Conservation (phyloP, 2,797 vertebrate species). For the Garrulus glandarius region DNA sequence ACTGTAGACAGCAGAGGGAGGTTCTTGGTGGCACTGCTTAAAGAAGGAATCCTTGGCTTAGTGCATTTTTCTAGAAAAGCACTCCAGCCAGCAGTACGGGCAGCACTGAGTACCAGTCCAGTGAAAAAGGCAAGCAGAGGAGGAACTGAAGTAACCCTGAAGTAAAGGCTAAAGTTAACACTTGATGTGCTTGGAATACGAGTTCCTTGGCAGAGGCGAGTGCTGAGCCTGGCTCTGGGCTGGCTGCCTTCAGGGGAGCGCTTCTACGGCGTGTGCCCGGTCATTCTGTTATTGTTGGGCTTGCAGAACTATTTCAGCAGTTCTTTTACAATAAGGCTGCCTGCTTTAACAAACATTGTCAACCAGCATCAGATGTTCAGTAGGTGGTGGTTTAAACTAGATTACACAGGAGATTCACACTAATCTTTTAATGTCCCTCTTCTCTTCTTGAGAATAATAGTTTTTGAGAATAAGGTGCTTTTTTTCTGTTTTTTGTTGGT, state of each 20-base stretch:
- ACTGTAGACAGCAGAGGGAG: neutral
- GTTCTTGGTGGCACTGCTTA: neutral
- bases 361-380: neutral
- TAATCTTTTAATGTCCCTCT: slow-evolving; percentile 40
- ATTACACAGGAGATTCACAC: slow-evolving; percentile 49
- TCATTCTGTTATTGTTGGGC: neutral
- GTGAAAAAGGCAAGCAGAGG: neutral
- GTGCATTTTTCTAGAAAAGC: neutral
- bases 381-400: slow-evolving; percentile 56
- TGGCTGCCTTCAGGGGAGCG: neutral
- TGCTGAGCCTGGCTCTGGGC: neutral
- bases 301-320: neutral
- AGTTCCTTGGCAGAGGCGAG: neutral
- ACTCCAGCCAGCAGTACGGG: neutral
- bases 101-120: neutral
- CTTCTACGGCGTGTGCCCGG: neutral
- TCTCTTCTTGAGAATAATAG: slow-evolving; percentile 34
- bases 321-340: neutral
- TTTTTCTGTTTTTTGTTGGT: slow-evolving; percentile 26
- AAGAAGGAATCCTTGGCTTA: neutral
- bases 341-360: neutral
- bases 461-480: slow-evolving; percentile 43
- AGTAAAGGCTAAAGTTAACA: neutral
- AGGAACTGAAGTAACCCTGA: neutral
- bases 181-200: accelerated